phyloP scores from a whole-genome alignment of 2,797 vertebrate species.

The Falco cherrug region DNA sequence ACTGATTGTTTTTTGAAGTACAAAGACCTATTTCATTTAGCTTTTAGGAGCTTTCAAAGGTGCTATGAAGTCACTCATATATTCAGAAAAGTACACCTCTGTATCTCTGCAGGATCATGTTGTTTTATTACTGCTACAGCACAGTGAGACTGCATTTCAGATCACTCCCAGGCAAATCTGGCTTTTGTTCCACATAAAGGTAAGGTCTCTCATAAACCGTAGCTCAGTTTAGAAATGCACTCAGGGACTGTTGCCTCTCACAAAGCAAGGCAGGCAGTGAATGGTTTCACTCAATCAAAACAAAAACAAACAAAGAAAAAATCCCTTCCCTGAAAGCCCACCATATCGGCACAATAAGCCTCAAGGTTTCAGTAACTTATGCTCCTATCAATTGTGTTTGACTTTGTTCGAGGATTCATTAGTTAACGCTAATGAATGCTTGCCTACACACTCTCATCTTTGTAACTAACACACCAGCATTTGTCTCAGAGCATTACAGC shows the following conservation, averaged over 20 bases:
- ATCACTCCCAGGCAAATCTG: constrained; percentile 17
- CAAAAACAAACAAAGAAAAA: not conserved
- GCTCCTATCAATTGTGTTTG: not conserved
- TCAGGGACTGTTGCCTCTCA: not conserved
- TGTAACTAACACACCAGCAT: not conserved
- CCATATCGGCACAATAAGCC: not conserved
- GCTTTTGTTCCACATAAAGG: not conserved
- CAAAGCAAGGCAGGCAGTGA: not conserved
- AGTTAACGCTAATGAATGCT: constrained; percentile 11
- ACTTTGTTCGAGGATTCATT: constrained; percentile 8
- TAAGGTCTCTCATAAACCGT: not conserved
- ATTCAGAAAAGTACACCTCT: constrained; percentile 4
- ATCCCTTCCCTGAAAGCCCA: not conserved
- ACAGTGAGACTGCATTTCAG: not conserved
- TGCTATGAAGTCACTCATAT: not conserved
- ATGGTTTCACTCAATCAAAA: not conserved
- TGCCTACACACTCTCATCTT: not conserved
- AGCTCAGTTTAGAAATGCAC: not conserved
- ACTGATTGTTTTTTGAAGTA: not conserved
- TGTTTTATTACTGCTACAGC: not conserved
- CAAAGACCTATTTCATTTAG: constrained; percentile 6
- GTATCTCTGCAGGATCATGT: not conserved
- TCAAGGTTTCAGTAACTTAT: not conserved
- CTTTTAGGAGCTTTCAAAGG: not conserved
- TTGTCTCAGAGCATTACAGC: not conserved